Evolutionary conservation across 1,140 invertebrate genomes (phyloP), one percentile per base, ranked within the genome.

Genomic region (Bombus huntii): DNA sequence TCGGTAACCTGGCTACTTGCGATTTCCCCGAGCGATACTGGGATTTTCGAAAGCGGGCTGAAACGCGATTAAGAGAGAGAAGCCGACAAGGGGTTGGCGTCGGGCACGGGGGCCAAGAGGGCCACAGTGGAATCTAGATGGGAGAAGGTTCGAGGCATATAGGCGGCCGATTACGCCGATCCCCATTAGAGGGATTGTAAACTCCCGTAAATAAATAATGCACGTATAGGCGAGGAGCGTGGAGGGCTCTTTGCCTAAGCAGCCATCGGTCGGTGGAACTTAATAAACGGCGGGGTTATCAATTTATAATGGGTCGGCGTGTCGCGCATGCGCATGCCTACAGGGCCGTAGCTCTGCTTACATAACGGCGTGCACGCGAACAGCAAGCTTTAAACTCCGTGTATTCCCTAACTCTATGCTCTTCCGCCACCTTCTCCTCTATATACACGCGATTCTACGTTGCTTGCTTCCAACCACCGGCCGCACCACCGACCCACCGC

Each of bases 201-300:
- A 95, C 92, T 94, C 93, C 77, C 88, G 93, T 95, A 93, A 95
- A 95, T 95, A 95, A 95, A 93, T 94, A 94, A 95, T 91, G 94
- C 93, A 93, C 92, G 88, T 94, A 93, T 94, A 91, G 92, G 91
- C 80, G 81, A 79, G 84, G 65, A 77, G 86, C 82, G 86, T 85
- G 86, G 88, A 90, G 86, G 89, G 92, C 93, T 93, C 92, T 94
- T 92, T 93, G 92, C 92, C 93, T 94, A 94, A 94, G 93, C 93
- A 94, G 93, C 92, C 94, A 94, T 95, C 93, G 90, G 92, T 95
- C 92, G 75, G 92, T 89, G 90, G 93, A 95, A 95, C 94, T 95
- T 94, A 95, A 95, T 95, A 95, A 95, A 94, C 93, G 93, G 90
- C 90, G 89, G 89, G 81, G 91, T 93, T 94, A 94, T 95, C 91